A percentile compares a stretch with the other conserved stretches of the same genome.
Conservation (phyloP, 2,797 vertebrate species). For the Leptodactylus fallax region DNA sequence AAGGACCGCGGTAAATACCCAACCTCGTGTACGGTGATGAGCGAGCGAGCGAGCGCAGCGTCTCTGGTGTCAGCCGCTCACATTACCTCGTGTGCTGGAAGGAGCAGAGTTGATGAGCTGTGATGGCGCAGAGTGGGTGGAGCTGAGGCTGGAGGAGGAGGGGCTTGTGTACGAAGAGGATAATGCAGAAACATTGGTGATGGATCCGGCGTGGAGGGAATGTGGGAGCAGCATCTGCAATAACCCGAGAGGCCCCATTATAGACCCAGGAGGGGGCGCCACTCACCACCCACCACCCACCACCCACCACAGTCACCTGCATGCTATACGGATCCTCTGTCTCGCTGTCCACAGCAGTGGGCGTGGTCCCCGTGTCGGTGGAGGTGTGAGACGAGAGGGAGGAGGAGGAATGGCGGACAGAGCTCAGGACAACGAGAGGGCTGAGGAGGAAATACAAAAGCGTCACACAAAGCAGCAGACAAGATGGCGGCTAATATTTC, state of each 20-base stretch:
- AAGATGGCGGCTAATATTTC: neutral
- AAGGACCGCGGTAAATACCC: constrained; percentile 67
- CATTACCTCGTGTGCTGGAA: constrained; percentile 91
- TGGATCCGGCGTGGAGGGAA: constrained; percentile 71
- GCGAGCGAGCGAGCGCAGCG: too few species aligned
- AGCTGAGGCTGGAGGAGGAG: constrained; percentile 97
- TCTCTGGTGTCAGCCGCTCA: neutral
- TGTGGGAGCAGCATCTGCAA: constrained; percentile 72
- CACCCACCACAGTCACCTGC: constrained; percentile 80
- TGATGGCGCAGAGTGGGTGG: constrained; percentile 95
- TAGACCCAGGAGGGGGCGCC: neutral
- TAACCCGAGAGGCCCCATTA: constrained; percentile 59
- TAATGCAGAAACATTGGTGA: constrained; percentile 76
- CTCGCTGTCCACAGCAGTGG: constrained; percentile 87
- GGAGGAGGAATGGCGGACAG: constrained; percentile 93
- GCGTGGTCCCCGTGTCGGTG: constrained; percentile 93
- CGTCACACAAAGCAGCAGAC: neutral
- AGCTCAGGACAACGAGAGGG: constrained; percentile 91
- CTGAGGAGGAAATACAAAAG: constrained; percentile 72
- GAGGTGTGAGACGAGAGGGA: constrained; percentile 96
- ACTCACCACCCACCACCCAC: too few species aligned
- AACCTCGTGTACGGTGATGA: neutral
- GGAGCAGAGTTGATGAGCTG: constrained; percentile 98
- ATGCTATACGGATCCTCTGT: constrained; percentile 92
- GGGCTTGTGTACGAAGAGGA: constrained; percentile 90